Base-by-base conservation (phyloP, 2,888 invertebrate genomes). In the Junonia oenone region DNA sequence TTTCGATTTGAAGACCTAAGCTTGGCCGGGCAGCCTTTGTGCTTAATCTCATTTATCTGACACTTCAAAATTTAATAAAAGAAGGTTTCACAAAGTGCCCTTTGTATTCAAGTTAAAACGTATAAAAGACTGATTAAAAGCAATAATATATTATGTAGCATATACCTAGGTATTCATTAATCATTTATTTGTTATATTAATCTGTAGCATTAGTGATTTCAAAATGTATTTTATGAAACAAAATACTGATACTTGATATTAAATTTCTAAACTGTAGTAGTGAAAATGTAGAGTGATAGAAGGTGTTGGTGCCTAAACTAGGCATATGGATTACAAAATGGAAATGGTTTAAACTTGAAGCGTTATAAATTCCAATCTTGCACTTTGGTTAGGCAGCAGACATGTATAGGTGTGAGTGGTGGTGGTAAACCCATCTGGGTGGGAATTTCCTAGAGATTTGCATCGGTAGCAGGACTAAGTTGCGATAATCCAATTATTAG, bases 331-430 rank as follows among this genome's bases (percentile, higher is more conserved):
- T 22, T 22, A 22, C 13, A 17, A 8, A 48, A 48, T 6, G 13
- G 22, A 27, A 11, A 22, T 45, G 2, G n/a, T 14, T 13, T 6
- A 4, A 35, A 14, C 35, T 22, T 2, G 22, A 22, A 22, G 72
- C 69, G 79, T 84, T 81, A 81, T 72, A 80, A 81, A 84, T 79
- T 84, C 80, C 76, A 75, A 82, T 81, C 73, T 81, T 76, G 80
- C 83, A 78, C 78, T 82, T 78, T 71, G 64, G 65, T 68, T 66
- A 75, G 70, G 73, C 65, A 73, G 75, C 74, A 38, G 38, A 38
- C 79, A 75, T 78, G 81, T 78, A 83, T 81, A 83, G n/a, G n/a
- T n/a, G n/a, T n/a, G n/a, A n/a, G n/a, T n/a, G n/a, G n/a, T n/a
- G n/a, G n/a, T n/a, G n/a, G n/a, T n/a, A n/a, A n/a, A n/a, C n/a